Evolutionary conservation across 2,797 vertebrate genomes (phyloP).

Genomic region (Phrynocephalus vlangalii): DNA sequence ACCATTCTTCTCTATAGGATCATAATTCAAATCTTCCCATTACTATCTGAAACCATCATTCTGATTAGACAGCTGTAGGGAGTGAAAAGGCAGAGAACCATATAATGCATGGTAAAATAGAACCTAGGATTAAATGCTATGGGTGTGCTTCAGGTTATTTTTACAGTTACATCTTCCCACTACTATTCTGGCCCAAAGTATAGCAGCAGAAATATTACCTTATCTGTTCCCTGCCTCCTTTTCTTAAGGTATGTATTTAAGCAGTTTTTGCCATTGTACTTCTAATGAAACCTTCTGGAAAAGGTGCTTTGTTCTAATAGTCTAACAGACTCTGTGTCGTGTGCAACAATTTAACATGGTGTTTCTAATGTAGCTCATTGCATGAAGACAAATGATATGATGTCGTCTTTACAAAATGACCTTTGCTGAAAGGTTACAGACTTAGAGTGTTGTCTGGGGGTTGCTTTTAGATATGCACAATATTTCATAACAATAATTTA

Average conservation of each 20-base stretch:
- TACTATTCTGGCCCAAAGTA: neutral
- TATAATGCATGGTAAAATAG: conserved; percentile 4
- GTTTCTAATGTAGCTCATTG: neutral
- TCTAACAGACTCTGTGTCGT: neutral
- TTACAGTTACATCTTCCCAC: neutral
- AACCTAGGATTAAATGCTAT: conserved; percentile 46
- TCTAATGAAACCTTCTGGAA: neutral
- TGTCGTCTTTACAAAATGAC: neutral
- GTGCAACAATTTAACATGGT: neutral
- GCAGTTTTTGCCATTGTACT: neutral
- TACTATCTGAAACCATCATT: conserved; percentile 41
- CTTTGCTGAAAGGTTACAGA: neutral
- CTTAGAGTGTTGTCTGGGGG: neutral
- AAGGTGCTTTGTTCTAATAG: neutral
- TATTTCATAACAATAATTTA: conserved; percentile 14
- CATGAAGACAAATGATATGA: conserved; percentile 15
- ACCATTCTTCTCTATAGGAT: conserved; percentile 26
- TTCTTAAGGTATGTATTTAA: conserved; percentile 15
- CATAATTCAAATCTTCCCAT: conserved; percentile 37
- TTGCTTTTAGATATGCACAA: neutral
- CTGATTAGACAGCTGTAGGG: conserved; percentile 18
- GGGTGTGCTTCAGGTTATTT: conserved; percentile 21
- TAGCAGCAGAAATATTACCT: conserved; percentile 17
- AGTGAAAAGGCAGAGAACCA: conserved; percentile 29
- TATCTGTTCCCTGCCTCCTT: neutral